These are phyloP conservation scores for Rhopalosiphum padi DNA, from an alignment of 1,140 invertebrate species.

Conservation along the genomic window DNA sequence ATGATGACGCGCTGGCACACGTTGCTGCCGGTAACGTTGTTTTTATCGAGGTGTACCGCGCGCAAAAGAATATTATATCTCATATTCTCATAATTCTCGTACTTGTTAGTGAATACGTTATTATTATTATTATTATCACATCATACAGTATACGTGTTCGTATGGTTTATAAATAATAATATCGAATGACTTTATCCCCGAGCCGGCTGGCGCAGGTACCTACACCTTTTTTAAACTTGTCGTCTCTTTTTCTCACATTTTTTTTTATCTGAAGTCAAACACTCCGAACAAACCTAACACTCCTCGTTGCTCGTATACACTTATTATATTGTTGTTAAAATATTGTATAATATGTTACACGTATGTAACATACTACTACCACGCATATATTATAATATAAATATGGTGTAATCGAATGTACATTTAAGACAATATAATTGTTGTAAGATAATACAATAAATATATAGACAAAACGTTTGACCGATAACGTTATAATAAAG, in stretches of 20 bases:
- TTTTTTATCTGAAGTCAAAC: conserved; percentile 34
- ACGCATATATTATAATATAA: conserved; percentile 1
- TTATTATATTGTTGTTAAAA: background rate
- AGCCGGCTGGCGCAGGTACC: background rate
- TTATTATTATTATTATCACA: background rate
- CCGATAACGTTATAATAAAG: background rate
- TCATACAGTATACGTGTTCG: background rate
- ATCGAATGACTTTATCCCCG: background rate
- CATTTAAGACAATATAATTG: background rate
- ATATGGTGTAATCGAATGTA: background rate
- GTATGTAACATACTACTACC: background rate
- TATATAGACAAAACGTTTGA: no score
- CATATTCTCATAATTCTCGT: no score
- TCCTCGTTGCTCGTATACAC: background rate
- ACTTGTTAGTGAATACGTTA: background rate
- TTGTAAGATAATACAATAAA: no score
- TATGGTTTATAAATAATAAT: background rate
- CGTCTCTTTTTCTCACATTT: background rate
- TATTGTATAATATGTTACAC: no score
- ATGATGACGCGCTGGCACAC: background rate
- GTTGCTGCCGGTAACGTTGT: background rate
- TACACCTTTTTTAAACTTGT: background rate
- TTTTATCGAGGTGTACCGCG: background rate
- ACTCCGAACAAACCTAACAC: background rate
- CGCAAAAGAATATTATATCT: background rate